Base-by-base conservation (phyloP, 2,797 vertebrate genomes). In the Spheniscus humboldti region DNA sequence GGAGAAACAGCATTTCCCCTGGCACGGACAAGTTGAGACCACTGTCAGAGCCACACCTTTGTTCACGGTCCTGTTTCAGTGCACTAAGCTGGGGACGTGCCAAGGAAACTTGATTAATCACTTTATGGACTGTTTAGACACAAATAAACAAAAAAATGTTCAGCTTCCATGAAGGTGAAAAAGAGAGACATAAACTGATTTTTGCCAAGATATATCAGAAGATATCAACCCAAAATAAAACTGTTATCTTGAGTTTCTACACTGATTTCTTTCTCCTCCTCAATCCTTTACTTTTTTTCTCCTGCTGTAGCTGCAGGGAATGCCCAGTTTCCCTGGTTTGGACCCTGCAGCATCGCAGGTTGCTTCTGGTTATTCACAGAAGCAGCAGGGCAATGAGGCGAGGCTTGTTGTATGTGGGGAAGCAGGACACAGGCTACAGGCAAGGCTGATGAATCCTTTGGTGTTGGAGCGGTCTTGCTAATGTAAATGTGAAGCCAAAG, bases 31-130 rank as follows among this genome's bases (percentile, higher is more conserved):
- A 45, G 84, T 73, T 35, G 43, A 78, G 81, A 39, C 10, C 30
- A 5, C 16, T 66, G 28, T 16, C n/a, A 14, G 45, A 16, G 50
- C 55, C 76, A 18, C 83, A 57, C 73, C 94, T 83, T 35, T 12
- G 23, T 7, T 93, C 37, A 3, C 17, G 28, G 55, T 64, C 23
- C n/a, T 31, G 6, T 76, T 30, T n/a, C 83, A 79, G 79, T 73
- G 83, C 55, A 31, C 79, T 62, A 41, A 92, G 75, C 41, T 73
- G 73, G 83, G 94, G 91, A 95, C 68, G 79, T 92, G 83, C 93
- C 76, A 66, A 48, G 86, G 94, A 88, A 94, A 83, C 33, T 79
- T 41, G 24, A 48, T 76, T 86, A 62, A 83, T 90, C 83, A 31
- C 11, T 62, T 80, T 31, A 57, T 0, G 0, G 43, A 4, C 69